Evolutionary conservation across 2,888 invertebrate species (phyloP).

Genomic region (Lycia hirtaria): DNA sequence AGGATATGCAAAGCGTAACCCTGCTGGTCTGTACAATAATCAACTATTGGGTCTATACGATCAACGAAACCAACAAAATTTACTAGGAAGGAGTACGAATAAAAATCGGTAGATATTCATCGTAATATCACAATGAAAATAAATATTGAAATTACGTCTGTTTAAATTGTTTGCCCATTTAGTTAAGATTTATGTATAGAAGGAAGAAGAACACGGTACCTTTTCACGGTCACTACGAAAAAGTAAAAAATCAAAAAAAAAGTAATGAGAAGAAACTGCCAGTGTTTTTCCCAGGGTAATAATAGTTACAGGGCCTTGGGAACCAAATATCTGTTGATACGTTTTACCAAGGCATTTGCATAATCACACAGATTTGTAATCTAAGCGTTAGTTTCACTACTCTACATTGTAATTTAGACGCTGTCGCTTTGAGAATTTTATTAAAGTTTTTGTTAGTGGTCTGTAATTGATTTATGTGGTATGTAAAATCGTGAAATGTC

Average conservation of each 20-base stretch:
- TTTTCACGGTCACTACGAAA: neutral
- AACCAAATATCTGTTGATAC: neutral
- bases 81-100: too few species aligned
- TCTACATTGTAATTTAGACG: constrained; percentile 1
- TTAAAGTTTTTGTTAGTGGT: neutral
- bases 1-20: too few species aligned
- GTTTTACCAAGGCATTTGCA: constrained; percentile 4
- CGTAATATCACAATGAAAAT: too few species aligned
- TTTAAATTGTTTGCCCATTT: too few species aligned
- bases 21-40: too few species aligned
- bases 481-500: too few species aligned
- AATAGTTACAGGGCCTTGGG: neutral
- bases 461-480: too few species aligned
- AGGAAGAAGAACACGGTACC: neutral
- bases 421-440: neutral
- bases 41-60: too few species aligned
- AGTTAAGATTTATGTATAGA: neutral
- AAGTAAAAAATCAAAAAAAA: too few species aligned
- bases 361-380: constrained; percentile 4
- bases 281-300: neutral
- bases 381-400: neutral
- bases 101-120: too few species aligned
- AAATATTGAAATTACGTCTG: too few species aligned
- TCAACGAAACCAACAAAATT: too few species aligned
- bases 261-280: neutral